phyloP scores from a whole-genome alignment of 92 coral and sea anemone species.

The Pocillopora meandrina region DNA sequence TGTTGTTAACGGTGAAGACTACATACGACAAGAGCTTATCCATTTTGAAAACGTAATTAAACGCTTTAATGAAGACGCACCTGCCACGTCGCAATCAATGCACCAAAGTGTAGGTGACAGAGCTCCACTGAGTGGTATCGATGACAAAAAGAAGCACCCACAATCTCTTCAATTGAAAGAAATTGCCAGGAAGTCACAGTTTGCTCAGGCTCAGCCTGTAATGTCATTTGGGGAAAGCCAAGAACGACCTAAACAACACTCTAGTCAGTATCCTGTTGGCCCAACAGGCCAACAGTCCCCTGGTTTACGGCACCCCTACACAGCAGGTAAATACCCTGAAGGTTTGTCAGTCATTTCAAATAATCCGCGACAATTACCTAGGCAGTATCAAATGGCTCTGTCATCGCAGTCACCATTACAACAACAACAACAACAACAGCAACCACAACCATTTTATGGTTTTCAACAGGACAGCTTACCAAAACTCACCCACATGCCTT shows the following conservation, averaged over 20 bases:
- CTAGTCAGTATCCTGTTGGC: conserved; percentile 21
- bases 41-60: conserved; percentile 77
- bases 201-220: conserved; percentile 55
- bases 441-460: conserved; percentile 58
- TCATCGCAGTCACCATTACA: conserved; percentile 55
- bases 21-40: conserved; percentile 63
- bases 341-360: conserved; percentile 30
- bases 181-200: conserved; percentile 79
- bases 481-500: conserved; percentile 55
- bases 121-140: conserved; percentile 26
- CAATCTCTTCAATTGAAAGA: conserved; percentile 78
- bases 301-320: conserved; percentile 21
- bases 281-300: conserved; percentile 30
- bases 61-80: conserved; percentile 49
- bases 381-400: conserved; percentile 45
- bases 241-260: conserved; percentile 17
- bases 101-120: conserved; percentile 12
- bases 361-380: conserved; percentile 35
- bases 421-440: conserved; percentile 54
- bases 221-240: conserved; percentile 28
- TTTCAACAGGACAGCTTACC: conserved; percentile 39
- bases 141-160: conserved; percentile 40
- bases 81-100: conserved; percentile 17
- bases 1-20: conserved; percentile 47
- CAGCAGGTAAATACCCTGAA: conserved; percentile 39